Percentiles rank a stretch among this genome's conserved stretches.
Evolutionary conservation across 2,113 vertebrate species (phyloP).

Genomic region (Daubentonia madagascariensis): DNA sequence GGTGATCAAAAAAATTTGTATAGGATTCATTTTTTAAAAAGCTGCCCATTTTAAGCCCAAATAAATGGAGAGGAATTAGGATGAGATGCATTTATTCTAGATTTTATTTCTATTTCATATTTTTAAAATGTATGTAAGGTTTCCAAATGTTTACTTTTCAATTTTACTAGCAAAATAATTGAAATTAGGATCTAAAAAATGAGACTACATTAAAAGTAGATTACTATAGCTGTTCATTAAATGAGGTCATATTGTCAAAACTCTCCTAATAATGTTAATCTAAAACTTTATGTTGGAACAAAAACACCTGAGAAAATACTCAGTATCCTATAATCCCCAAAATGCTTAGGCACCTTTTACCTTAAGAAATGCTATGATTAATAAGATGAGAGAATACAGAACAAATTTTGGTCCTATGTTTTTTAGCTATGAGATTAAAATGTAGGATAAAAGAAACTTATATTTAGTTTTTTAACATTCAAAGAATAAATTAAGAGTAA

Average conservation of each 20-base stretch:
- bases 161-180: slow-evolving; percentile 23
- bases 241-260: neutral
- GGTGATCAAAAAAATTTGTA: neutral
- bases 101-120: neutral
- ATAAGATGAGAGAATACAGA: slow-evolving; percentile 29
- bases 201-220: slow-evolving; percentile 1
- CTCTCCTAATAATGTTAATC: neutral
- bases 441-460: neutral
- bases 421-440: slow-evolving; percentile 34
- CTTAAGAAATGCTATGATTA: neutral
- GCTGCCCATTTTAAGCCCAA: neutral
- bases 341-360: neutral
- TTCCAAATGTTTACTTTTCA: neutral
- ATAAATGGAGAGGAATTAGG: neutral
- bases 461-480: neutral
- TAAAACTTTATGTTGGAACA: neutral
- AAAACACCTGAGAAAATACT: neutral
- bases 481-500: neutral
- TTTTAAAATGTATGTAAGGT: neutral
- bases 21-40: neutral
- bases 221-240: neutral
- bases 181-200: slow-evolving; percentile 1
- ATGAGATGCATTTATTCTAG: neutral
- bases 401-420: neutral
- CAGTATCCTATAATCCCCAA: neutral